Evolutionary conservation across 2,888 invertebrate genomes (phyloP).

Genomic region (Cactoblastis cactorum): DNA sequence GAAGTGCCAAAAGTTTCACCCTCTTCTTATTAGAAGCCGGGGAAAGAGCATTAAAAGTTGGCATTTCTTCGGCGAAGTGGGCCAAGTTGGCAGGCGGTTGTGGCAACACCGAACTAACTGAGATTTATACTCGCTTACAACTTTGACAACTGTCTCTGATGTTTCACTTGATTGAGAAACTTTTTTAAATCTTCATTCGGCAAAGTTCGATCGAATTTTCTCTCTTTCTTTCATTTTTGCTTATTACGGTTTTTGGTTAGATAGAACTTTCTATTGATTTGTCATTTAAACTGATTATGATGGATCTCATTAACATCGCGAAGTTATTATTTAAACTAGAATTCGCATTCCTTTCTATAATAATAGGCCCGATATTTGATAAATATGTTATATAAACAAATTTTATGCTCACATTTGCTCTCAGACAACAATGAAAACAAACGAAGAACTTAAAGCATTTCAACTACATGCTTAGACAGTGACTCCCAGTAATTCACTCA

Average conservation of each 20-base stretch:
- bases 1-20: conserved; percentile 43
- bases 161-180: conserved; percentile 50
- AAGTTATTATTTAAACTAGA: too few species aligned
- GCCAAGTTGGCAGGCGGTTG: conserved; percentile 45
- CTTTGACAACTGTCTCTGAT: conserved; percentile 56
- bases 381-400: too few species aligned
- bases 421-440: not conserved
- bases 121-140: conserved; percentile 64
- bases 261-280: too few species aligned
- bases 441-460: not conserved
- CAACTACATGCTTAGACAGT: not conserved
- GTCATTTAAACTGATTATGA: too few species aligned
- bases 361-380: too few species aligned
- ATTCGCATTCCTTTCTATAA: too few species aligned
- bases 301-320: too few species aligned
- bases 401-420: not conserved
- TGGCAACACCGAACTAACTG: conserved; percentile 57
- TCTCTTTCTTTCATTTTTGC: not conserved
- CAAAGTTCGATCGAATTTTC: not conserved
- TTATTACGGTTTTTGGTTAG: not conserved
- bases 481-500: conserved; percentile 2
- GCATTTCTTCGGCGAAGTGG: conserved; percentile 56
- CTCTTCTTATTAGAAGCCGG: conserved; percentile 55
- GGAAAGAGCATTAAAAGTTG: conserved; percentile 66
- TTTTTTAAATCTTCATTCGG: conserved; percentile 37